Evolutionary conservation across 1,140 invertebrate genomes (phyloP), one percentile per base, ranked within the genome.

Genomic region (Drosophila nikananu): DNA sequence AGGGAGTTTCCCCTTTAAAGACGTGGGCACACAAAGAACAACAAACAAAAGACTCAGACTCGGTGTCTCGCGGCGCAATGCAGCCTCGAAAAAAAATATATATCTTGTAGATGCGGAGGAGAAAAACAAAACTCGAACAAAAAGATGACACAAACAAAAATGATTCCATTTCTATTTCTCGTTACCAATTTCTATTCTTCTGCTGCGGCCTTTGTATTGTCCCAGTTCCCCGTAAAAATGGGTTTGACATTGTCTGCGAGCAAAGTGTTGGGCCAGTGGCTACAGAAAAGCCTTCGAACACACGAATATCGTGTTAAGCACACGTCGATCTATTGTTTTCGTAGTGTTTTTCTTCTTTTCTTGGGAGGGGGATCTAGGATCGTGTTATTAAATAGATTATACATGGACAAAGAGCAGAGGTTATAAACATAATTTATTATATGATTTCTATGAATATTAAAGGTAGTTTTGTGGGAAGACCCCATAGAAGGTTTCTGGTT

Each of bases 311-410:
- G 70, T 67, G 66, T 68, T 82, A 82, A 84, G 68, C 74, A 68
- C 84, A 89, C 81, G 78, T 89, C 52, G 84, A 78, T 87, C 84
- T 87, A 78, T 89, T 89, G 83, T 87, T 48, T 70, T 57, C 35
- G 15, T 15, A 15, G 13, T 55, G n/a, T 51, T n/a, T 42, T 6
- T n/a, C 10, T 54, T 42, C 12, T 30, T 1, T 35, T 13, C 21
- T 23, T 4, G 15, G 52, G 7, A 23, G 27, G 71, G 72, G 55
- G 21, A 54, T 57, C 57, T 55, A 74, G 80, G 72, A 86, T 82
- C 72, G 68, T 83, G 80, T 80, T 77, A 74, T 67, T 80, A 87
- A 86, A 87, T 86, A 87, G 83, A 86, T 86, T 83, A 83, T 78
- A 80, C 65, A 67, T 55, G 17, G 63, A 41, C 48, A 73, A 25